These are phyloP conservation scores for Geopemphigus sp. DNA, from an alignment of 1,140 invertebrate genomes.

Conservation along the genomic window DNA sequence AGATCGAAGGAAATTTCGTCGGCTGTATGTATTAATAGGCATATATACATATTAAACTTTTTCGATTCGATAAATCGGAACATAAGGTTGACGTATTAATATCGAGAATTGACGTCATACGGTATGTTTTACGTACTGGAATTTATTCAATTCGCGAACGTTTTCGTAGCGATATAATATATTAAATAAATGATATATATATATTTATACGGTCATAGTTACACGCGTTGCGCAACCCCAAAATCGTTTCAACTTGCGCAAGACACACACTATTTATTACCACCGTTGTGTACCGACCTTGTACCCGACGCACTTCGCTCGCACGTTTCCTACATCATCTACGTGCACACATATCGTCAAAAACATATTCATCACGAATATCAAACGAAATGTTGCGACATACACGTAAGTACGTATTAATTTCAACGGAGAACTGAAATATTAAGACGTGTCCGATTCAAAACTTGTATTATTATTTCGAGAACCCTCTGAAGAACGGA, in stretches of 20 bases:
- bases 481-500: neutral
- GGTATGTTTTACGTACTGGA: too few species aligned
- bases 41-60: too few species aligned
- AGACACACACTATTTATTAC: neutral
- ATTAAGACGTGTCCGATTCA: constrained; percentile 36
- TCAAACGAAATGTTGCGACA: neutral
- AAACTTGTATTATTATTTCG: neutral
- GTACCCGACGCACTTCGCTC: too few species aligned
- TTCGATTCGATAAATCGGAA: too few species aligned
- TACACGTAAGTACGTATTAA: constrained; percentile 12
- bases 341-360: neutral
- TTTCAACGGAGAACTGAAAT: constrained; percentile 21
- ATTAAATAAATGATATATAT: too few species aligned
- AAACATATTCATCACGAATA: constrained; percentile 10
- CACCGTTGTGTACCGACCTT: neutral
- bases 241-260: neutral
- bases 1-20: too few species aligned
- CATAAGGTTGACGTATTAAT: too few species aligned
- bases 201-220: neutral
- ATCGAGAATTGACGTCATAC: too few species aligned
- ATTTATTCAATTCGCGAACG: too few species aligned
- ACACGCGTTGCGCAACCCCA: neutral
- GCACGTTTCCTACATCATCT: neutral
- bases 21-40: too few species aligned
- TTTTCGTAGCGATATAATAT: too few species aligned